These are phyloP conservation scores for Pagetopsis macropterus DNA, from an alignment of 2,797 vertebrate genomes.

Conservation along the genomic window DNA sequence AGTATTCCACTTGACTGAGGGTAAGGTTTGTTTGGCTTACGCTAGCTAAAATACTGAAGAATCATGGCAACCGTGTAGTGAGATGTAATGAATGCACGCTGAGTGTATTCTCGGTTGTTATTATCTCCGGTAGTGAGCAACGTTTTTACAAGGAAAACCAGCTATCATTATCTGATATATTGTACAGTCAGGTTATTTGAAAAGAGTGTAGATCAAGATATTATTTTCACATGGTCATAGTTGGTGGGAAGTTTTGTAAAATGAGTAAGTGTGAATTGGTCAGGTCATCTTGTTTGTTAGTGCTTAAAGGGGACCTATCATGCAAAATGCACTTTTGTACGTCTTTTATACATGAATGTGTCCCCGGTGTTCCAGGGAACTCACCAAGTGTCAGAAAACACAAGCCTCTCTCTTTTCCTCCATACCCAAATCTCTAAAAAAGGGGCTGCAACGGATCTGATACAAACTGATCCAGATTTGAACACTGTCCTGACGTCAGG, in stretches of 20 bases:
- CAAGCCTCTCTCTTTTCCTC: too few species aligned
- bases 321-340: too few species aligned
- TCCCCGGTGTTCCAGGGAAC: too few species aligned
- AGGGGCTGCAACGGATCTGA: too few species aligned
- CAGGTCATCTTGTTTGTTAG: neutral
- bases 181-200: neutral
- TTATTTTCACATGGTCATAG: neutral
- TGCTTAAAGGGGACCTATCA: too few species aligned
- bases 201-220: neutral
- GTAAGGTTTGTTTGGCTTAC: conserved; percentile 8
- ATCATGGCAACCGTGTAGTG: neutral
- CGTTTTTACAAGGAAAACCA: neutral
- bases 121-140: neutral
- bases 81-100: neutral
- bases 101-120: neutral
- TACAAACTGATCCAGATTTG: too few species aligned
- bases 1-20: neutral
- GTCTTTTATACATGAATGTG: too few species aligned
- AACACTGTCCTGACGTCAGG: too few species aligned
- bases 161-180: neutral
- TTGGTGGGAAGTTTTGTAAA: conserved; percentile 10
- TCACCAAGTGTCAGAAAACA: too few species aligned
- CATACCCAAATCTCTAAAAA: too few species aligned
- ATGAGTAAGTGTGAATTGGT: neutral
- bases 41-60: neutral